Conservation (phyloP, 2,888 invertebrate species). For the Melanostoma scalare region DNA sequence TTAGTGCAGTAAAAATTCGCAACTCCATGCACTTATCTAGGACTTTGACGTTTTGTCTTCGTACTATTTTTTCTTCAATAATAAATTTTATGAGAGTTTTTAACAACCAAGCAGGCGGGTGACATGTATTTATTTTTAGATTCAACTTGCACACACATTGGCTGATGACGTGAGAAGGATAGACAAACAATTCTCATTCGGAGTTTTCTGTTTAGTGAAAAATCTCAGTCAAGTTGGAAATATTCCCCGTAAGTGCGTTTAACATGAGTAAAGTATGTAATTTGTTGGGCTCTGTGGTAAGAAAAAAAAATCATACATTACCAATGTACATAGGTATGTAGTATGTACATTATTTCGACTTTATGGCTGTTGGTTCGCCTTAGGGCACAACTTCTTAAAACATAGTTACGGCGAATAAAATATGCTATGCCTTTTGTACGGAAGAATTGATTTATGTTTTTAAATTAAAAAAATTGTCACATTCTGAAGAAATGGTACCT, state of each 20-base stretch:
- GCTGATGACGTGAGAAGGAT: constrained; percentile 34
- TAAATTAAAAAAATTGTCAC: too few relatives aligned
- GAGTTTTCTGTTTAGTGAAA: background rate
- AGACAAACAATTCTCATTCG: constrained; percentile 8
- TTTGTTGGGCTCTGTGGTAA: too few relatives aligned
- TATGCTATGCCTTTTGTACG: too few relatives aligned
- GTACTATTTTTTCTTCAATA: constrained; percentile 2
- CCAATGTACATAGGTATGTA: too few relatives aligned
- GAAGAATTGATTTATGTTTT: too few relatives aligned
- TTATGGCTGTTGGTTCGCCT: too few relatives aligned
- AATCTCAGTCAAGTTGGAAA: background rate
- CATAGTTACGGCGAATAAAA: too few relatives aligned
- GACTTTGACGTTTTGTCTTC: constrained; percentile 43
- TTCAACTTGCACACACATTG: constrained; percentile 21
- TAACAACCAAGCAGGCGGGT: constrained; percentile 17
- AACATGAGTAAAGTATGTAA: too few relatives aligned
- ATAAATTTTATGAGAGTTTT: constrained; percentile 31
- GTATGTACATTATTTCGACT: background rate
- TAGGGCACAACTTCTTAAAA: too few relatives aligned
- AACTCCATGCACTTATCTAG: constrained; percentile 39
- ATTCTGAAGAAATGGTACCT: too few relatives aligned
- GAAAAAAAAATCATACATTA: too few relatives aligned
- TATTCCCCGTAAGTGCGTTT: background rate
- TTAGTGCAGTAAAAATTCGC: constrained; percentile 15
- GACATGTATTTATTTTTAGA: constrained; percentile 53